A percentile compares a stretch with the other conserved stretches of the same genome.
These are phyloP conservation scores for Gobionotothen gibberifrons DNA, from an alignment of 2,797 vertebrate genomes.

Conservation along the genomic window DNA sequence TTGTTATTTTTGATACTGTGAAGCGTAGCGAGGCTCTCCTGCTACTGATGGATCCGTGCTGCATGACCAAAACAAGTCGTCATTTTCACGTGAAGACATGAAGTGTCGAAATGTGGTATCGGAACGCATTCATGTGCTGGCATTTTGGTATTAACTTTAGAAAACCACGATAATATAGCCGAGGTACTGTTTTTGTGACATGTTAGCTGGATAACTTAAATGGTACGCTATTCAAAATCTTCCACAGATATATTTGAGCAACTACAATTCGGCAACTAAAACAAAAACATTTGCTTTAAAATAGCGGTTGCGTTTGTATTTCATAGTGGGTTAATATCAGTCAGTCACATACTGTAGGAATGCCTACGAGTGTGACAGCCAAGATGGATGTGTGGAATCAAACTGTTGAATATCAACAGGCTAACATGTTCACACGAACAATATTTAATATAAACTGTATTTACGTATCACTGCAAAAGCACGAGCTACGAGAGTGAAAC, in stretches of 20 bases:
- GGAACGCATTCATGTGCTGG: neutral
- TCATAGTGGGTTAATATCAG: accelerated
- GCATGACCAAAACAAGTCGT: neutral
- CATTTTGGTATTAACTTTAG: neutral
- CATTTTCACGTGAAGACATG: neutral
- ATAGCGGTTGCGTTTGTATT: accelerated
- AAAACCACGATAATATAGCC: neutral
- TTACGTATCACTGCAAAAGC: neutral
- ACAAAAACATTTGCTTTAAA: no score
- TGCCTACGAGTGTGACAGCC: neutral
- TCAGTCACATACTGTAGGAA: neutral
- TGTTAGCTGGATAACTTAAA: neutral
- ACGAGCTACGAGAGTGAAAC: neutral
- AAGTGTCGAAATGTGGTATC: neutral
- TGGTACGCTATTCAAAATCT: neutral
- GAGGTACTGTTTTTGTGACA: neutral
- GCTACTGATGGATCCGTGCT: neutral
- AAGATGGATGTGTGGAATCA: conserved; percentile 13
- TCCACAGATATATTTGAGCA: neutral
- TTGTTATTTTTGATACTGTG: conserved; percentile 59
- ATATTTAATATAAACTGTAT: neutral
- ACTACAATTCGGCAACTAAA: neutral
- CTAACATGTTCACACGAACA: neutral
- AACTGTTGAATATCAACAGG: conserved; percentile 19
- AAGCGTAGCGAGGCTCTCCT: conserved; percentile 2